Evolutionary conservation across 2,113 vertebrate species (phyloP).

Genomic region (Xiphophorus couchianus): DNA sequence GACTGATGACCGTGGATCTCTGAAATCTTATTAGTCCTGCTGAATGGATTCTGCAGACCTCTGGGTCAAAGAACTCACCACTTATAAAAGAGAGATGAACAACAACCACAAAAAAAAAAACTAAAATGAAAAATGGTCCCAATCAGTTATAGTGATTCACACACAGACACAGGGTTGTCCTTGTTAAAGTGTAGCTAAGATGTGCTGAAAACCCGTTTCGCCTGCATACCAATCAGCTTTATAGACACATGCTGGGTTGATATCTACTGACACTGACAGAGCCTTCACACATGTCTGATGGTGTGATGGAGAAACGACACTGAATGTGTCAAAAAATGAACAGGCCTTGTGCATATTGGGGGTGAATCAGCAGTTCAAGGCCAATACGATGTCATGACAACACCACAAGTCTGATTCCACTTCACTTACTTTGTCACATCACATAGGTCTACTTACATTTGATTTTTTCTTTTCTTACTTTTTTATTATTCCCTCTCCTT

Average conservation of each 20-base stretch:
- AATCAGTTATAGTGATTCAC: not conserved
- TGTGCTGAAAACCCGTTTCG: slow-evolving; percentile 11
- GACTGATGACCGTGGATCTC: slow-evolving; percentile 65
- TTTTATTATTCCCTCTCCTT: not conserved
- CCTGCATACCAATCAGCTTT: not conserved
- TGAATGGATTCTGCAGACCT: slow-evolving; percentile 60
- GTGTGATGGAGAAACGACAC: slow-evolving; percentile 32
- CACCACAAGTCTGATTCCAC: slow-evolving; percentile 11
- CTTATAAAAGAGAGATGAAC: slow-evolving; percentile 36
- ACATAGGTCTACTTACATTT: not conserved
- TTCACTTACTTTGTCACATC: slow-evolving; percentile 4
- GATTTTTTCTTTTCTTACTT: not conserved
- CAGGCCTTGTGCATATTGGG: slow-evolving; percentile 1
- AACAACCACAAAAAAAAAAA: slow-evolving; percentile 18
- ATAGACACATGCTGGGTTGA: slow-evolving; percentile 7
- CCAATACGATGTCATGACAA: slow-evolving; percentile 1
- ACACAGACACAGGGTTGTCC: not conserved
- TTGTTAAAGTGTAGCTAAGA: not conserved
- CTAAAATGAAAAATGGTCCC: not conserved
- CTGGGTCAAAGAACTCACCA: slow-evolving; percentile 47
- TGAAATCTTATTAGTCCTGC: slow-evolving; percentile 65
- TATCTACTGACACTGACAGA: slow-evolving; percentile 40
- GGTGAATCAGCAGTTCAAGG: slow-evolving; percentile 26
- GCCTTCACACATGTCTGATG: slow-evolving; percentile 43
- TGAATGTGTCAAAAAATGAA: slow-evolving; percentile 33